Evolutionary conservation across 1,140 invertebrate species (phyloP).

Genomic region (Nephotettix cincticeps): DNA sequence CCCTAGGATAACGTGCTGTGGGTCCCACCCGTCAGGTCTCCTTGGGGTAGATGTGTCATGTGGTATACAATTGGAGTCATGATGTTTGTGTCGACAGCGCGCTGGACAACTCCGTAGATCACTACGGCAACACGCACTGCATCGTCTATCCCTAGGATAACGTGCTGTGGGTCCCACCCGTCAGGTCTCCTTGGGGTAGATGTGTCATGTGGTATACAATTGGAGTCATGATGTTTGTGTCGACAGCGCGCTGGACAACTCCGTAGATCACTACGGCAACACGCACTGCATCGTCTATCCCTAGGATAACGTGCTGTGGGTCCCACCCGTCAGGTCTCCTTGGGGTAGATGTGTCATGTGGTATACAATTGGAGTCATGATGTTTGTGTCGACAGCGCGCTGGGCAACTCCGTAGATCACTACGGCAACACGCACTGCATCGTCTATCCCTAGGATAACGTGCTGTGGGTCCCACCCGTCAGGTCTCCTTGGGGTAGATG

Average conservation of each 20-base stretch:
- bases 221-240: background rate
- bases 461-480: background rate
- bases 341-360: background rate
- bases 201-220: background rate
- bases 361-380: background rate
- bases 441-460: background rate
- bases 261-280: background rate
- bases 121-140: background rate
- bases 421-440: background rate
- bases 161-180: background rate
- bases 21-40: background rate
- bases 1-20: background rate
- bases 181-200: background rate
- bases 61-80: background rate
- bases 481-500: background rate
- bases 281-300: background rate
- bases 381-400: background rate
- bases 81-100: background rate
- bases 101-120: background rate
- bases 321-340: background rate
- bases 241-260: background rate
- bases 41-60: background rate
- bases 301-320: background rate
- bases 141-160: background rate
- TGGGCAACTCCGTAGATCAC: background rate